A percentile compares a stretch with the other conserved stretches of the same genome.
These are phyloP conservation scores for Pharmacophagus antenor DNA, from an alignment of 2,888 invertebrate species.

Conservation along the genomic window DNA sequence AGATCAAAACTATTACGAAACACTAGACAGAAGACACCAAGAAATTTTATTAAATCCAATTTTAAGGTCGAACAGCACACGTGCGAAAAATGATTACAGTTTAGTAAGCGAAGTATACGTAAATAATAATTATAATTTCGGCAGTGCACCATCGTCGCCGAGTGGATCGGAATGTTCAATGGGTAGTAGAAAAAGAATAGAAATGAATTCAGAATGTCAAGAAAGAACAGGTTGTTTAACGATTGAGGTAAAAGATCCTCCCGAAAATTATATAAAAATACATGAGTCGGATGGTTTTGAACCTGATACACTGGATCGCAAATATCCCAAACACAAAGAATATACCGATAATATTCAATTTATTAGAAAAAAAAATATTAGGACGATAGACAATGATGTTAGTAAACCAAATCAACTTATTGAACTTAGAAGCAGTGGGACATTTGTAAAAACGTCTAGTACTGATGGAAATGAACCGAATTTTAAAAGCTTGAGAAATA, in stretches of 20 bases:
- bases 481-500: conserved; percentile 86
- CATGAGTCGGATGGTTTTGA: conserved; percentile 92
- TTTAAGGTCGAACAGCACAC: conserved; percentile 42
- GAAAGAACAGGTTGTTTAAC: conserved; percentile 89
- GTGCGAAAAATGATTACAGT: conserved; percentile 78
- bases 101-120: conserved; percentile 90
- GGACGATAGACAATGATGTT: conserved; percentile 50
- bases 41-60: conserved; percentile 44
- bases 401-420: conserved; percentile 72
- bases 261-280: conserved; percentile 87
- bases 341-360: conserved; percentile 51
- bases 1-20: conserved; percentile 71
- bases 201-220: conserved; percentile 71
- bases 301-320: conserved; percentile 91
- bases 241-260: conserved; percentile 91
- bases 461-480: conserved; percentile 62
- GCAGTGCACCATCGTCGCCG: conserved; percentile 80
- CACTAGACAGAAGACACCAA: conserved; percentile 48
- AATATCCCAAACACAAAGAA: conserved; percentile 79
- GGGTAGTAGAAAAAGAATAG: conserved; percentile 79
- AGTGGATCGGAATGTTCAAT: conserved; percentile 81
- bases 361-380: conserved; percentile 60
- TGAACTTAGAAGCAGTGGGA: conserved; percentile 84
- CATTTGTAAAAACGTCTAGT: conserved; percentile 82
- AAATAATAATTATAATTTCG: conserved; percentile 86